These are phyloP conservation scores for Scaptomyza reducta DNA, from an alignment of 2,888 invertebrate species.

Conservation along the genomic window DNA sequence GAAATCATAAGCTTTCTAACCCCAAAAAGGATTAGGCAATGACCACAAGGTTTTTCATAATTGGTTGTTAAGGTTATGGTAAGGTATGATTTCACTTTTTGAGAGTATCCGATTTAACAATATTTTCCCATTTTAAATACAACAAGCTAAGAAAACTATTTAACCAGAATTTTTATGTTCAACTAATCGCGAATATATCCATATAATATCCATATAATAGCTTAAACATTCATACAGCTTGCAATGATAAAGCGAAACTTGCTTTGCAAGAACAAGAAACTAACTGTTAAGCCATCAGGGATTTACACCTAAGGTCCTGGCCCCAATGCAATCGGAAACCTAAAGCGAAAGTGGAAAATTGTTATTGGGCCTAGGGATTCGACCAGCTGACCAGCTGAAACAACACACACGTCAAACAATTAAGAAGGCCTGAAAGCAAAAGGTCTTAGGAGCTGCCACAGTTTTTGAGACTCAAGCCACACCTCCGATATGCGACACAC, in stretches of 20 bases:
- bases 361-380: slow-evolving; percentile 14
- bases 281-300: slow-evolving; percentile 8
- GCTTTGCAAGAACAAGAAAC: not conserved
- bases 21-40: too few species aligned
- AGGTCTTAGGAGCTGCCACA: slow-evolving; percentile 60
- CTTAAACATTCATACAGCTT: not conserved
- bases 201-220: not conserved
- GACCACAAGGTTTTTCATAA: too few species aligned
- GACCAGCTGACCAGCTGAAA: slow-evolving; percentile 20
- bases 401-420: slow-evolving; percentile 63
- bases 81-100: too few species aligned
- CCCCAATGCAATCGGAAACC: slow-evolving; percentile 12
- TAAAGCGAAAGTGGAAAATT: not conserved
- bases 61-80: too few species aligned
- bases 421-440: slow-evolving; percentile 72
- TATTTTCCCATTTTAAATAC: too few species aligned
- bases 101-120: too few species aligned
- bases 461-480: slow-evolving; percentile 38
- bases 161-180: too few species aligned
- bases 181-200: not conserved
- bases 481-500: slow-evolving; percentile 30
- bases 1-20: too few species aligned
- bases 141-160: too few species aligned
- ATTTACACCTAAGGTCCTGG: slow-evolving; percentile 17
- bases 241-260: not conserved